Evolutionary conservation across 1,140 invertebrate species (phyloP).

Genomic region (Olivierus martensii): DNA sequence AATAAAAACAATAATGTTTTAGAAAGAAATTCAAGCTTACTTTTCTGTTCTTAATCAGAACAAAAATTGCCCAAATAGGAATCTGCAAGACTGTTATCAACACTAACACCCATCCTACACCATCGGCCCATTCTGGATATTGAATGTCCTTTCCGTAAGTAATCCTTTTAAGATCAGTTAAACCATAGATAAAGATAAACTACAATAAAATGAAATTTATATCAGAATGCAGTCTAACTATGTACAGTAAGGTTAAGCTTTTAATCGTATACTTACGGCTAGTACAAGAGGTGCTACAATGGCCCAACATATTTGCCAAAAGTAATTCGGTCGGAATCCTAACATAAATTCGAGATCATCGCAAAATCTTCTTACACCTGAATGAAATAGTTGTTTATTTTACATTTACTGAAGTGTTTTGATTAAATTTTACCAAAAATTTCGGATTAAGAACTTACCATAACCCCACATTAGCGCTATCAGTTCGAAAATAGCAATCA

Average conservation of each 20-base stretch:
- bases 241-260: no score
- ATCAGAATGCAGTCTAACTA: no score
- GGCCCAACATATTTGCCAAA: constrained; percentile 28
- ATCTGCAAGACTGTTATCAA: constrained; percentile 18
- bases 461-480: constrained; percentile 31
- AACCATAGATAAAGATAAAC: constrained; percentile 25
- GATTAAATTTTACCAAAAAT: no score
- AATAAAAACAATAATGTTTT: no score
- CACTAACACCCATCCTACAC: constrained; percentile 53
- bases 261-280: constrained; percentile 18
- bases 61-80: constrained; percentile 7
- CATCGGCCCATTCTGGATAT: constrained; percentile 61
- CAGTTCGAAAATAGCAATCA: constrained; percentile 28
- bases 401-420: no score
- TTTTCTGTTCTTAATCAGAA: constrained; percentile 7
- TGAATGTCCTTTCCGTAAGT: constrained; percentile 24
- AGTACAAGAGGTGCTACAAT: constrained; percentile 25
- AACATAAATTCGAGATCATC: constrained; percentile 34
- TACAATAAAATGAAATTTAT: no score
- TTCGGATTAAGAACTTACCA: constrained; percentile 24
- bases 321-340: constrained; percentile 21
- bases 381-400: no score
- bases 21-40: neutral
- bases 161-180: constrained; percentile 2
- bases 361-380: constrained; percentile 40